Evolutionary conservation across 1,140 invertebrate species (phyloP).

Genomic region (Brachionus asplanchnoidis): DNA sequence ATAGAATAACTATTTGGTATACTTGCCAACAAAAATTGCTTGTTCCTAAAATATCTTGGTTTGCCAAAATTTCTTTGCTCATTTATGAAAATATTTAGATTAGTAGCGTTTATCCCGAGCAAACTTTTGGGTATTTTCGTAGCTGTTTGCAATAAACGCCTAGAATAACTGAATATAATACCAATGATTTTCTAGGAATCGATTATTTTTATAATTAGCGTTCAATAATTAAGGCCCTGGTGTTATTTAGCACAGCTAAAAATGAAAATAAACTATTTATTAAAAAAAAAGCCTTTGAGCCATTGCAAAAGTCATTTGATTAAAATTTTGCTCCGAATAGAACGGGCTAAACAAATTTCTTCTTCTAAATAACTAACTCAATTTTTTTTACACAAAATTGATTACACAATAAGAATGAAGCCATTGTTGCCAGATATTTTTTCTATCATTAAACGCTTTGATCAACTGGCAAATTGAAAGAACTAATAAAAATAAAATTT

Average conservation of each 20-base stretch:
- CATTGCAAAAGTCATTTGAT: neutral
- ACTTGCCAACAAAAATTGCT: neutral
- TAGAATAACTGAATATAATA: neutral
- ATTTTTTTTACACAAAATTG: too few species aligned
- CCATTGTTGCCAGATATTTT: neutral
- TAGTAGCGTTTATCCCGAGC: constrained; percentile 8
- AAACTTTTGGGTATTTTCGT: neutral
- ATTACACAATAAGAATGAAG: neutral
- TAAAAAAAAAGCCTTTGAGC: neutral
- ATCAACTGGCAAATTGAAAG: neutral
- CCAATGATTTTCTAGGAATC: neutral
- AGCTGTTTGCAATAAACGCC: constrained; percentile 12
- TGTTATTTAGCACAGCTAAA: neutral
- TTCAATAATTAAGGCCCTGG: neutral
- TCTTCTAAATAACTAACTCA: neutral
- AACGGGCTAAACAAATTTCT: neutral
- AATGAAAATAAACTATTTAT: neutral
- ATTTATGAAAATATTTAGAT: neutral
- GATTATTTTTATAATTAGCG: neutral
- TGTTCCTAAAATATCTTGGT: neutral
- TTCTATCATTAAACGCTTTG: neutral
- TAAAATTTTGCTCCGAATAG: neutral
- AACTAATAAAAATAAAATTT: too few species aligned
- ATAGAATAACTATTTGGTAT: neutral
- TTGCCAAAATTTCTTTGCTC: neutral